Percentiles rank a stretch among this genome's conserved stretches.
These are phyloP conservation scores for Saccopteryx bilineata DNA, from an alignment of 2,113 vertebrate species.

Conservation along the genomic window DNA sequence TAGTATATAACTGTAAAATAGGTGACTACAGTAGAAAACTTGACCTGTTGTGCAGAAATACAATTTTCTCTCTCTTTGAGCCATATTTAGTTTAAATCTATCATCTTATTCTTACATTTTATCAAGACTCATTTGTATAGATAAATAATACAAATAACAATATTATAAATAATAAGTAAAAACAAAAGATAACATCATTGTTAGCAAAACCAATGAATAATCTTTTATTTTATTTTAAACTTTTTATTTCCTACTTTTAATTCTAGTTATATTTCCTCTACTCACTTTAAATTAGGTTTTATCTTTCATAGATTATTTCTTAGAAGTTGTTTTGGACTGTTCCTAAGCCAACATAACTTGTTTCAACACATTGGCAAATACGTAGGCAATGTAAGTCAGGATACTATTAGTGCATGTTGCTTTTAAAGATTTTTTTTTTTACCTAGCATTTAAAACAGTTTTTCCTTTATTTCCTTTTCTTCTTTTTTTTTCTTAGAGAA, in stretches of 20 bases:
- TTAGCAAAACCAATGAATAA: not conserved
- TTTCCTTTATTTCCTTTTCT: not conserved
- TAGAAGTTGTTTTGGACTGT: not conserved
- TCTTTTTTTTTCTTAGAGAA: not conserved
- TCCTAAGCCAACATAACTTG: not conserved
- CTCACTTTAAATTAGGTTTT: constrained; percentile 32
- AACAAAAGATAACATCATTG: not conserved
- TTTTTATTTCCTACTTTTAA: not conserved
- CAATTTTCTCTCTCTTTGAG: constrained; percentile 19
- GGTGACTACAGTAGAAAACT: not conserved
- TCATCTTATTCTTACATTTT: constrained; percentile 14
- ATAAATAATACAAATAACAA: not conserved
- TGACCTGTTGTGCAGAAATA: not conserved
- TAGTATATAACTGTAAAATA: not conserved
- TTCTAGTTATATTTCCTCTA: not conserved
- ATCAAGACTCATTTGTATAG: not conserved
- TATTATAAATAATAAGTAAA: not conserved
- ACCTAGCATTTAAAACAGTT: not conserved
- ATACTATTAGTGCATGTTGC: not conserved
- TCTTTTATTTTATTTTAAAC: constrained; percentile 10
- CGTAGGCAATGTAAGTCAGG: not conserved
- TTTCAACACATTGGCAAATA: not conserved
- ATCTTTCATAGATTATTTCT: not conserved
- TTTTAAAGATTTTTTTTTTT: not conserved
- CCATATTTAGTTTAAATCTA: not conserved